These are phyloP conservation scores for Lithosia quadra DNA, from an alignment of 2,888 invertebrate species.

Conservation along the genomic window DNA sequence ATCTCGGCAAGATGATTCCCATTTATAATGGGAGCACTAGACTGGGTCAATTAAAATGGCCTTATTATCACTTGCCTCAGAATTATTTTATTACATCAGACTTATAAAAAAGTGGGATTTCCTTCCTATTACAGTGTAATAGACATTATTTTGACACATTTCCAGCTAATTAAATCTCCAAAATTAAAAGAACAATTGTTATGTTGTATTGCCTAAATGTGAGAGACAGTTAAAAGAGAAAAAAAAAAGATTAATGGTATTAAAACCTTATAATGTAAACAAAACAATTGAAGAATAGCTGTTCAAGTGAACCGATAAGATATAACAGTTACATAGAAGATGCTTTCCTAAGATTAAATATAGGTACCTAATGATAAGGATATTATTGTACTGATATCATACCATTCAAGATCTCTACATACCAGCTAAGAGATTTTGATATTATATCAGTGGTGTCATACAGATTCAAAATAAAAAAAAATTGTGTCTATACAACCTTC, in stretches of 20 bases:
- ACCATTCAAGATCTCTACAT: background rate
- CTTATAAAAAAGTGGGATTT: conserved; percentile 14
- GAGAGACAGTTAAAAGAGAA: background rate
- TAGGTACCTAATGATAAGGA: conserved; percentile 13
- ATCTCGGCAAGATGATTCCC: conserved; percentile 52
- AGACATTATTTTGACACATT: background rate
- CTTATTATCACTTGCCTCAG: conserved; percentile 58
- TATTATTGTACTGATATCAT: background rate
- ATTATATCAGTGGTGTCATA: background rate
- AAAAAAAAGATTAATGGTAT: background rate
- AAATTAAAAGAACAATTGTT: background rate
- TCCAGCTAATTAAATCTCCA: background rate
- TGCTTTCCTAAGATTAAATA: conserved; percentile 3
- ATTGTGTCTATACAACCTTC: conserved; percentile 18
- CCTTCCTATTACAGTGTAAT: conserved; percentile 10
- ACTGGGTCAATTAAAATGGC: conserved; percentile 75
- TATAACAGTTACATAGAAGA: conserved; percentile 1
- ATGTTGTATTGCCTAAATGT: background rate
- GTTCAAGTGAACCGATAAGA: background rate
- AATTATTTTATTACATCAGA: conserved; percentile 21
- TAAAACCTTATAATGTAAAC: background rate
- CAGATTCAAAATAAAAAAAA: background rate
- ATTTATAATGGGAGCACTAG: conserved; percentile 71
- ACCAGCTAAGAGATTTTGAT: background rate
- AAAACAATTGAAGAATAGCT: background rate